Base-by-base conservation (phyloP, 2,888 invertebrate species). In the Hirtodrosophila alboralis region DNA sequence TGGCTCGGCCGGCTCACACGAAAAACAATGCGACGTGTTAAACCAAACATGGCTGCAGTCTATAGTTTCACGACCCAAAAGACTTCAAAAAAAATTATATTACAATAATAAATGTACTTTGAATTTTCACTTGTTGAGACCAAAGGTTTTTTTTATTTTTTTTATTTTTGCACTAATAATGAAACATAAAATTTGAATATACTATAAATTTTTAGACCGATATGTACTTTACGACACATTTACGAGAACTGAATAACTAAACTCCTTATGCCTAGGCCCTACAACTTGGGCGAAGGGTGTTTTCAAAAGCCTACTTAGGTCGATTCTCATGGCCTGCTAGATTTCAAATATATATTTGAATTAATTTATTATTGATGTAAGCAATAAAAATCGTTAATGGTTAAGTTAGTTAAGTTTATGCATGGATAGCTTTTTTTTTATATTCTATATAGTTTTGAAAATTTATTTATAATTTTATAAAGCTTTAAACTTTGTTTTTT, bases 11-110 rank as follows among this genome's bases (percentile, higher is more conserved):
- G 58, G 10, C 48, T 21, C 5, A 70, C 23, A 1, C 59, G 64
- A 12, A 73, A 57, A 0, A 66, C 6, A 0, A 66, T 33, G 4
- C 62, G 71, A 16, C 81, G 86, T 21, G 74, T 61, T 14, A 87
- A 26, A 9, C 78, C 57, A 45, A 83, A 75, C 88, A 88, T 88
- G 5, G 8, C 4, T 28, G 4, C 2, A 1, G 4, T 4, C 12
- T 9, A 13, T 18, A 6, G 0, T 23, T 10, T 21, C 3, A 47
- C 27, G 23, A 23, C 23, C 7, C 7, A 23, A 6, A 23, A 36
- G n/a, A n/a, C n/a, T n/a, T n/a, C n/a, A n/a, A n/a, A n/a, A n/a
- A n/a, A n/a, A n/a, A n/a, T n/a, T n/a, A n/a, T n/a, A n/a, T n/a
- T n/a, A n/a, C n/a, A n/a, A n/a, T n/a, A n/a, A n/a, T n/a, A n/a